Evolutionary conservation across 2,888 invertebrate genomes (phyloP).

Genomic region (Pediacus dermestoides): DNA sequence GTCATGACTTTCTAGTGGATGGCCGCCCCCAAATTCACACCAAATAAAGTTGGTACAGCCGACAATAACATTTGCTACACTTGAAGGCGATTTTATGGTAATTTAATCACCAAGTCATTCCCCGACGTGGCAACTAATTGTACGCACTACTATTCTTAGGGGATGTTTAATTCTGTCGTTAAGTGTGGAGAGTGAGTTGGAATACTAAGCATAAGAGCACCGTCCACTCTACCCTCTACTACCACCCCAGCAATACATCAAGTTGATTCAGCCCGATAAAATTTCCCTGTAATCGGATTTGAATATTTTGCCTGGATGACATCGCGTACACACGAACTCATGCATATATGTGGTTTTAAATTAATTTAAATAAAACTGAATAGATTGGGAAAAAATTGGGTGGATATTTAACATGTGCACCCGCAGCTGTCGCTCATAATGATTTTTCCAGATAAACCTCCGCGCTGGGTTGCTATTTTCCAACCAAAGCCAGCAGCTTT

Average conservation of each 20-base stretch:
- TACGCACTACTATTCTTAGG: slow-evolving; percentile 26
- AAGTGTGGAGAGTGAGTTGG: slow-evolving; percentile 14
- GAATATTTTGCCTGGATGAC: background rate
- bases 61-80: too few relatives aligned
- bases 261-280: slow-evolving; percentile 1
- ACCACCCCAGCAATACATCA: background rate
- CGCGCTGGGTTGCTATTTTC: too few relatives aligned
- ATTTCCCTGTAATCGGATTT: slow-evolving; percentile 2
- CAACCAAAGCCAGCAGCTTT: too few relatives aligned
- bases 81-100: slow-evolving; percentile 28
- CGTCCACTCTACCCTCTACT: background rate
- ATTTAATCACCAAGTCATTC: slow-evolving; percentile 27
- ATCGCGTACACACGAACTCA: slow-evolving; percentile 1
- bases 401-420: too few relatives aligned
- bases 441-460: too few relatives aligned
- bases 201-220: background rate
- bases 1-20: too few relatives aligned
- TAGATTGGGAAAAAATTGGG: background rate
- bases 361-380: slow-evolving; percentile 1
- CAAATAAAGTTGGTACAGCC: too few relatives aligned
- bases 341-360: slow-evolving; percentile 1
- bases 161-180: slow-evolving; percentile 27
- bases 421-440: too few relatives aligned
- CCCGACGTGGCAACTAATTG: slow-evolving; percentile 20
- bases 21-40: too few relatives aligned